Conservation (phyloP, 2,888 invertebrate genomes). For the Tenthredo notha region DNA sequence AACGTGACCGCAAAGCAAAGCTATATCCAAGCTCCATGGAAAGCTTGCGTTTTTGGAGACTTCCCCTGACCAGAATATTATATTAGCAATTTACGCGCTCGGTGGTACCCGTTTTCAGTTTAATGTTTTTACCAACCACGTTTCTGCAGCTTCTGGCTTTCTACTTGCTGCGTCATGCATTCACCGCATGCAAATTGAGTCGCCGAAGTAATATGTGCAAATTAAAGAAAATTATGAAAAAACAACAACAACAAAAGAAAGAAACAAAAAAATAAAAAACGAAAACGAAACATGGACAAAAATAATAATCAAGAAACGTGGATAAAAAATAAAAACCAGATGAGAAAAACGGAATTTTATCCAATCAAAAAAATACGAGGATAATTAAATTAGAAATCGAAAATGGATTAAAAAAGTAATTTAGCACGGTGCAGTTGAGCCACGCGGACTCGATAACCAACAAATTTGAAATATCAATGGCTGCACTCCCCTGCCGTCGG, state of each 20-base stretch:
- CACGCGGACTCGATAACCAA: not conserved
- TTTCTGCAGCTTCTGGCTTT: conserved; percentile 28
- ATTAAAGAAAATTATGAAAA: not conserved
- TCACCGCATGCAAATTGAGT: conserved; percentile 31
- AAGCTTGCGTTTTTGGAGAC: conserved; percentile 50
- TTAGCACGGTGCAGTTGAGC: conserved; percentile 4
- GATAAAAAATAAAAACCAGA: not conserved
- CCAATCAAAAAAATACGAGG: not conserved
- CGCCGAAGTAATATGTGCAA: not conserved
- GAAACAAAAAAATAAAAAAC: not conserved
- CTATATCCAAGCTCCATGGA: conserved; percentile 5
- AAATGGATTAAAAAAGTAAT: conserved; percentile 3
- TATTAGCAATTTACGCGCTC: conserved; percentile 51
- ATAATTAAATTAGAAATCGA: not conserved
- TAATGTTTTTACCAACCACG: conserved; percentile 34
- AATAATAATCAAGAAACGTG: not conserved
- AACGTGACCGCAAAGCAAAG: conserved; percentile 47
- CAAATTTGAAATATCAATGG: conserved; percentile 40
- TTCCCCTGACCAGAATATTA: conserved; percentile 50
- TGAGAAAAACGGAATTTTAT: not conserved
- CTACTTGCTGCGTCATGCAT: conserved; percentile 33
- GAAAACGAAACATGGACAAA: too few relatives aligned
- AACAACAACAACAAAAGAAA: not conserved
- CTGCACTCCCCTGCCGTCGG: not conserved
- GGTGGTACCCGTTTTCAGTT: conserved; percentile 18